Evolutionary conservation across 2,113 vertebrate species (phyloP), one percentile per base, ranked within the genome.

Genomic region (Macquaria australasica): DNA sequence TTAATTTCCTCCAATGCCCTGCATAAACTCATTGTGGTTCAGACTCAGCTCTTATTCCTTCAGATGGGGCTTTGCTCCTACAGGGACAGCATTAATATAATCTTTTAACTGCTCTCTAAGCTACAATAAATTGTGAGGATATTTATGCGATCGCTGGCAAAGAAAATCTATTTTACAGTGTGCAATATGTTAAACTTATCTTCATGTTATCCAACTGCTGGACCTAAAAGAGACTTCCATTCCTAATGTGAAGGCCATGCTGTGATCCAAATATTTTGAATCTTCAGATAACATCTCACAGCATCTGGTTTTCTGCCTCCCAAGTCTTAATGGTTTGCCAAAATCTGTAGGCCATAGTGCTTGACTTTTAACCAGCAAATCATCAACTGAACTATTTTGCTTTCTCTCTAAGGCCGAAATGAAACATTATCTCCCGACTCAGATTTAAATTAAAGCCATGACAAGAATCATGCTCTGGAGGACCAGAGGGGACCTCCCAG

Each of bases 381-480:
- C 86, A 51, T 72, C 81, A 86, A 72, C 73, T 85, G 9, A 81
- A 82, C 70, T 72, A 60, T 83, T 90, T 80, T 66, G 43, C 59
- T 91, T 84, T 84, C 62, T 82, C 63, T 87, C 64, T 81, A 85
- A 89, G 84, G 77, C 76, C 37, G n/a, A 69, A 91, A 70, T 74
- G 84, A 91, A 88, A 92, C 59, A 75, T 72, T 82, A 88, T 88
- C 85, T 82, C 86, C 68, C 8, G 16, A 56, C 70, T 82, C 88
- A 82, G 74, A 77, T 90, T 93, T 67, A 82, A 78, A 90, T 72
- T 37, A 83, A 83, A 85, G 73, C 77, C 81, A 58, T 50, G 56
- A 88, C 73, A 41, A 89, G 50, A 90, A 63, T 55, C 79, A 48
- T 23, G 51, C 70, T 71, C 4, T 23, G 18, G 64, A 85, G 62